Conservation (phyloP, 1,140 invertebrate genomes). For the Batillaria attramentaria region DNA sequence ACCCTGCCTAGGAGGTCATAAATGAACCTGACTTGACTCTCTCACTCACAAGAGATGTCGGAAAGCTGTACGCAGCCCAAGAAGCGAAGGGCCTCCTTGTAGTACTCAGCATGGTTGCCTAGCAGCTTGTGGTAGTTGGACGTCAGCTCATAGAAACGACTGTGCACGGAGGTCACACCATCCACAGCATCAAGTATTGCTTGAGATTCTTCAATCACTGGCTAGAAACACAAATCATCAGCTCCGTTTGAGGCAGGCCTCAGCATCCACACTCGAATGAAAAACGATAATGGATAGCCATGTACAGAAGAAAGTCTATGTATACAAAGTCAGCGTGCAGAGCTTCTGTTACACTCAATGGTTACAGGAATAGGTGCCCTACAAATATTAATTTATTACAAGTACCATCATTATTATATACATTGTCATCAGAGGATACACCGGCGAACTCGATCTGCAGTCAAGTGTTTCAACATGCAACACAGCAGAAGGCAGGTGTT, state of each 20-base stretch:
- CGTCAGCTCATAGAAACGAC: constrained; percentile 94
- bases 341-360: no score
- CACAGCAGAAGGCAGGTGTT: no score
- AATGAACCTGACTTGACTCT: no score
- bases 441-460: no score
- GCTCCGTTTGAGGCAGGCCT: not conserved
- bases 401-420: no score
- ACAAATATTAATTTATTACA: no score
- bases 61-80: constrained; percentile 92
- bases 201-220: constrained; percentile 92
- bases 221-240: constrained; percentile 70
- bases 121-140: constrained; percentile 90
- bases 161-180: constrained; percentile 94
- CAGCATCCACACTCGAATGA: not conserved
- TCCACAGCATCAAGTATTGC: constrained; percentile 89
- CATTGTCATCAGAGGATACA: no score
- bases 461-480: no score
- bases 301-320: not conserved
- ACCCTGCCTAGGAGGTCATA: no score
- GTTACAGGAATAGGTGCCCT: no score
- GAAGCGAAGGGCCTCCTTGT: constrained; percentile 94
- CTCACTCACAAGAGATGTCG: constrained; percentile 72
- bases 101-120: constrained; percentile 93
- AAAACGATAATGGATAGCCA: not conserved
- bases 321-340: no score